Percentiles rank a stretch among this genome's conserved stretches.
Conservation (phyloP, 2,888 invertebrate genomes). For the Drosophila melanosoma region DNA sequence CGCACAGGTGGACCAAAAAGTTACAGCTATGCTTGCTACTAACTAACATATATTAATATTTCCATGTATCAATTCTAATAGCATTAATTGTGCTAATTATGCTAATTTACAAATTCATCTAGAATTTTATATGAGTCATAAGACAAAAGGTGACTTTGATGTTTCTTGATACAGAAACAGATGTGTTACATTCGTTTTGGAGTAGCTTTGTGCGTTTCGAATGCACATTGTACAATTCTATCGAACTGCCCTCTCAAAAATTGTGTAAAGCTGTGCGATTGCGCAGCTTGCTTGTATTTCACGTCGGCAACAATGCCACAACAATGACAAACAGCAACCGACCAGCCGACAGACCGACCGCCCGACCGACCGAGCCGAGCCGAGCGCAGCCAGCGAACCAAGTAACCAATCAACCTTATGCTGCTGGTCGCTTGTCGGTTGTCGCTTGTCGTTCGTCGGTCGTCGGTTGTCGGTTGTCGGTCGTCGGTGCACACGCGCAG, state of each 20-base stretch:
- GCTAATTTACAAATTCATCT: background rate
- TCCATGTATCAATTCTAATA: background rate
- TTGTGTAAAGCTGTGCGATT: conserved; percentile 75
- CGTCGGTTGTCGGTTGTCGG: conserved; percentile 12
- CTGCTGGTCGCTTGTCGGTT: conserved; percentile 22
- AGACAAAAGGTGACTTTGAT: background rate
- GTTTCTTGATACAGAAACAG: background rate
- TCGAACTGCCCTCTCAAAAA: conserved; percentile 44
- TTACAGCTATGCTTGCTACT: background rate
- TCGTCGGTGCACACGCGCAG: conserved; percentile 60
- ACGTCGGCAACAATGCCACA: conserved; percentile 69
- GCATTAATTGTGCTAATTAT: background rate
- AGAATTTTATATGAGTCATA: background rate
- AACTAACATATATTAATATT: background rate
- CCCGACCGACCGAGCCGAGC: conserved; percentile 27
- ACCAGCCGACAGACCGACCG: conserved; percentile 16
- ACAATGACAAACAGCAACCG: conserved; percentile 64
- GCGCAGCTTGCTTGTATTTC: conserved; percentile 74
- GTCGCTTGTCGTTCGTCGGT: conserved; percentile 7
- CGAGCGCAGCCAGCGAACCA: conserved; percentile 37
- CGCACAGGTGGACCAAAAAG: conserved; percentile 20
- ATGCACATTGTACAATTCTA: background rate
- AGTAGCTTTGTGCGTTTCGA: background rate
- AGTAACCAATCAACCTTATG: conserved; percentile 60
- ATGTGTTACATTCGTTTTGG: background rate